Conservation (phyloP, 2,888 invertebrate genomes). For the Melinopterus prodromus region DNA sequence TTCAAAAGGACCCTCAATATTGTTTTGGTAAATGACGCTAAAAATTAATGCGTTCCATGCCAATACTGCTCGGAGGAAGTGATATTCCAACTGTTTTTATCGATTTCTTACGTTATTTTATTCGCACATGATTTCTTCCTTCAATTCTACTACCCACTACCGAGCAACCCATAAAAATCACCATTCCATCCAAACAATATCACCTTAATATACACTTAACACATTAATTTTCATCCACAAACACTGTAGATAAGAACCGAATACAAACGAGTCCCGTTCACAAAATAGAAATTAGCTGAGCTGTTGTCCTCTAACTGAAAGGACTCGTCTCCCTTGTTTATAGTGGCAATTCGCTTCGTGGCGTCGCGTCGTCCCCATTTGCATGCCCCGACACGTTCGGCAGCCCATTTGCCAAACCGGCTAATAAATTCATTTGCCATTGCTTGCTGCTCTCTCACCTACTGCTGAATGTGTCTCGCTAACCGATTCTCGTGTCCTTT, state of each 20-base stretch:
- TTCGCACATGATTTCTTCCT: too few relatives aligned
- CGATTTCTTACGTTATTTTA: too few relatives aligned
- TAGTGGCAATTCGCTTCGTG: neutral
- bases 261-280: neutral
- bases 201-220: neutral
- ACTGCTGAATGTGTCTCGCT: neutral
- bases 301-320: neutral
- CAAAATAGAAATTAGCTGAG: neutral
- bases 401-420: conserved; percentile 20
- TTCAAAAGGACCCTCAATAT: too few relatives aligned
- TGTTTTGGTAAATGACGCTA: too few relatives aligned
- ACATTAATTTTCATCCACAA: neutral
- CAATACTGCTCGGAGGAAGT: too few relatives aligned
- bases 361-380: neutral
- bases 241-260: neutral
- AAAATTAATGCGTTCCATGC: too few relatives aligned
- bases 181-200: neutral
- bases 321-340: neutral
- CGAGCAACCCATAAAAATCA: neutral
- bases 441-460: neutral
- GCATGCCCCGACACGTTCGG: neutral
- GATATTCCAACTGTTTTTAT: too few relatives aligned
- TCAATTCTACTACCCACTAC: neutral
- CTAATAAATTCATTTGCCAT: neutral
- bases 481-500: neutral